phyloP scores from a whole-genome alignment of 2,888 invertebrate genomes.

The Drosophila mercatorum region DNA sequence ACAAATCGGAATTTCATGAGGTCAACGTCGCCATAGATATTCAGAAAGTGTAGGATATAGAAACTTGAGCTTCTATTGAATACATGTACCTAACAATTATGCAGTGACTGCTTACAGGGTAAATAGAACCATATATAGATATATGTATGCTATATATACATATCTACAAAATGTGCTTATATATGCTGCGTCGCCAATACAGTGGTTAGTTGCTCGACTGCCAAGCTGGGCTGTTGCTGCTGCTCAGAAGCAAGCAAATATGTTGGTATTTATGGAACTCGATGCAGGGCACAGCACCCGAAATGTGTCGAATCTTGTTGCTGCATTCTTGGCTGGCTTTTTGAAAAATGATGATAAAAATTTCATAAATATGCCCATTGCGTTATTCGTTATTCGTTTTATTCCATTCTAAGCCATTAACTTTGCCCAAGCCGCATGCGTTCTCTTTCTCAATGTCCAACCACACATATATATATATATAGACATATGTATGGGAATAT shows the following conservation, averaged over 20 bases:
- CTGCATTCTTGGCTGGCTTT: slow-evolving; percentile 55
- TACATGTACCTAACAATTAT: not conserved
- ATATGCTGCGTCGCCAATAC: slow-evolving; percentile 20
- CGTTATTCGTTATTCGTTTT: slow-evolving; percentile 62
- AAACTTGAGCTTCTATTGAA: not conserved
- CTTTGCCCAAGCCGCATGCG: slow-evolving; percentile 34
- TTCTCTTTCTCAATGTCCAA: slow-evolving; percentile 3
- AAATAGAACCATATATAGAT: not conserved
- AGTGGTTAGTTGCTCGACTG: slow-evolving; percentile 3
- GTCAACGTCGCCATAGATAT: not conserved
- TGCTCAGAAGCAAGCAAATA: slow-evolving; percentile 20
- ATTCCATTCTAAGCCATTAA: slow-evolving; percentile 74
- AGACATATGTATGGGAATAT: slow-evolving; percentile 22
- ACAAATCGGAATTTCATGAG: not conserved
- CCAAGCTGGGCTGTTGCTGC: not conserved
- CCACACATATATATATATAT: not conserved
- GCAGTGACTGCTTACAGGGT: slow-evolving; percentile 1
- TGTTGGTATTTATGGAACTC: slow-evolving; percentile 48
- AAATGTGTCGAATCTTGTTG: slow-evolving; percentile 19
- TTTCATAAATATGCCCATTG: slow-evolving; percentile 78
- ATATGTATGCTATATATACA: not conserved
- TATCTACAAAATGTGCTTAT: slow-evolving; percentile 2
- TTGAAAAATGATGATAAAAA: slow-evolving; percentile 74
- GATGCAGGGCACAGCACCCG: slow-evolving; percentile 15
- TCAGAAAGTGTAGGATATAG: not conserved